Evolutionary conservation across 2,797 vertebrate species (phyloP).

Genomic region (Tinamus major): DNA sequence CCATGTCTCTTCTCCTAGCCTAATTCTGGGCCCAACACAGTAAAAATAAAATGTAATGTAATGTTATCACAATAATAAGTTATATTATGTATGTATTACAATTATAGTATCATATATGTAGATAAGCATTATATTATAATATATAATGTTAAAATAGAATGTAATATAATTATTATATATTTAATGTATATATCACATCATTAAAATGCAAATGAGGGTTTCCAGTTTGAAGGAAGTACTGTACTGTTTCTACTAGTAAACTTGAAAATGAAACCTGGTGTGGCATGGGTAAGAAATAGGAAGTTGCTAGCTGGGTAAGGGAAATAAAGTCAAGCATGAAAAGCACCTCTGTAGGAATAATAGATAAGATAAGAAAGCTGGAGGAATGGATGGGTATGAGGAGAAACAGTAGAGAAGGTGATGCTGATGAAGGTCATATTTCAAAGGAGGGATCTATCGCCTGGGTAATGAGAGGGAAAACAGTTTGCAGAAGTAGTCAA

Average conservation of each 20-base stretch:
- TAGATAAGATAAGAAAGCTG: not conserved
- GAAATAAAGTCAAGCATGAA: not conserved
- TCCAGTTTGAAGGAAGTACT: not conserved
- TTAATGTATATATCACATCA: not conserved
- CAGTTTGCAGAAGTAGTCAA: not conserved
- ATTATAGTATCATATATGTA: no score
- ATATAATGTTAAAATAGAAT: no score
- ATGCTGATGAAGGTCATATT: not conserved
- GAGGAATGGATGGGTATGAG: not conserved
- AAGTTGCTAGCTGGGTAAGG: not conserved
- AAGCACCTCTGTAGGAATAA: not conserved
- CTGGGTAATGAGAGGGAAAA: not conserved
- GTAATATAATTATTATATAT: not conserved
- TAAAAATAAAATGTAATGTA: not conserved
- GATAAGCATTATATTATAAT: no score
- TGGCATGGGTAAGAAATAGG: not conserved
- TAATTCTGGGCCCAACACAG: not conserved
- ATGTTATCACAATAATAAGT: no score
- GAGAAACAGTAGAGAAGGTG: not conserved
- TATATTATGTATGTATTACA: no score
- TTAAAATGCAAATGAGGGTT: not conserved
- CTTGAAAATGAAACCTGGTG: not conserved
- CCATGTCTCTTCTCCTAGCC: not conserved
- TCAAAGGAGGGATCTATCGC: not conserved
- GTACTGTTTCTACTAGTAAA: not conserved